phyloP scores from a whole-genome alignment of 2,113 vertebrate species.

The Eublepharis macularius region DNA sequence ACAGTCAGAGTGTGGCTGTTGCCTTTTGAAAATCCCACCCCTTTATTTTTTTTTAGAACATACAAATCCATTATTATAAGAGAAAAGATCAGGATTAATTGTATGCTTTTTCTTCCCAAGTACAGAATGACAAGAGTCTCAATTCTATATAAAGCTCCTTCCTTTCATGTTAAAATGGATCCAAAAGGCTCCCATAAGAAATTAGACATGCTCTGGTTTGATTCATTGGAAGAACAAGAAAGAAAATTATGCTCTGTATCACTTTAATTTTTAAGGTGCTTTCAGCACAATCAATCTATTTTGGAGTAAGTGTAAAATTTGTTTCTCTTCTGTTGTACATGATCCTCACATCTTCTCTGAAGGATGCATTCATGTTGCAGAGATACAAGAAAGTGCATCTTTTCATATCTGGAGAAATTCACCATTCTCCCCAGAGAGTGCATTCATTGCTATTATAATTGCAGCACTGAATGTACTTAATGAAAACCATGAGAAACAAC shows the following conservation, averaged over 20 bases:
- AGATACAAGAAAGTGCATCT: background rate
- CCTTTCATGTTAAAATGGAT: slow-evolving; percentile 38
- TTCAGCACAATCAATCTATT: background rate
- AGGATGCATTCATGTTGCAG: background rate
- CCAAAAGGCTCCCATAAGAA: slow-evolving; percentile 28
- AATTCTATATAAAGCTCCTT: slow-evolving; percentile 24
- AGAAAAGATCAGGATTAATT: background rate
- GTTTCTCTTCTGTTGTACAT: background rate
- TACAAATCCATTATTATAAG: slow-evolving; percentile 8
- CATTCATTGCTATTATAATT: background rate
- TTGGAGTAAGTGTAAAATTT: background rate
- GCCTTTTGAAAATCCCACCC: background rate
- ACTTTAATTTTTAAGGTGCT: slow-evolving; percentile 7
- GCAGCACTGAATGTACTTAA: background rate
- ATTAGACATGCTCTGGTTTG: slow-evolving; percentile 22
- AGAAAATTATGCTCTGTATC: background rate
- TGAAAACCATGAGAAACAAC: background rate
- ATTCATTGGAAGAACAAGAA: background rate
- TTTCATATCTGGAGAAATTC: background rate
- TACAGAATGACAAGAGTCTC: background rate
- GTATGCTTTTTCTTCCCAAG: slow-evolving; percentile 24
- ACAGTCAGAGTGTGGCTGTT: fast-evolving
- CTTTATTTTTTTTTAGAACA: background rate
- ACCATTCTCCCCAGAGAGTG: background rate
- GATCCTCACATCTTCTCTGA: background rate